Base-by-base conservation (phyloP, 2,888 invertebrate species). In the Archips xylosteana region DNA sequence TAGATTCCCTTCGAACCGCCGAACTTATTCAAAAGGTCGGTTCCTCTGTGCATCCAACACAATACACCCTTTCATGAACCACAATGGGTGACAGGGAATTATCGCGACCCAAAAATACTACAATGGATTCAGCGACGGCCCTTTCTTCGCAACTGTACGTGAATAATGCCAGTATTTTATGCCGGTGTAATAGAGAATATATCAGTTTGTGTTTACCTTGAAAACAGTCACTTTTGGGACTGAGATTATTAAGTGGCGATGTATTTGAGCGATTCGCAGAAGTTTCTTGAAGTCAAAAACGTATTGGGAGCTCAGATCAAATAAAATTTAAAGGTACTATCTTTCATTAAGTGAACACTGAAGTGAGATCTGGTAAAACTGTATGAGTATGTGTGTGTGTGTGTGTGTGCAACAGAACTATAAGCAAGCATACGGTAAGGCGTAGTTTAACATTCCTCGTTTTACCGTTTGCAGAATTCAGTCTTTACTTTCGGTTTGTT, bases 71-170 rank as follows among this genome's bases (percentile, higher is more conserved):
- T 74, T 74, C 69, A 61, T 45, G 47, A 45, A 2, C 74, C 54
- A 74, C 74, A 74, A 74, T 65, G 65, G 74, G 74, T 70, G 74
- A 74, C 74, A 74, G 63, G 54, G 74, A 74, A 74, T 74, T 74
- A 74, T 74, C 74, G 65, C 70, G 64, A 65, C 74, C 74, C 74
- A 60, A 74, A 74, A 74, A 74, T 74, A 70, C 54, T 65, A 74
- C 74, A 74, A 74, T 74, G 60, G 74, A 74, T 47, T 60, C 60
- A 65, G 12, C 74, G 69, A 70, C 45, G 45, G 69, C 70, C 74
- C 60, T 74, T 74, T 74, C 64, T 74, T 34, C 47, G 62, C 49
- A 49, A 49, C 57, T 15, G 42, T 54, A 72, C 67, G 60, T 70
- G 63, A 74, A 74, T 74, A 68, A 72, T 72, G 72, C 63, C 67